Evolutionary conservation across 2,113 vertebrate genomes (phyloP).

Genomic region (Charina bottae): DNA sequence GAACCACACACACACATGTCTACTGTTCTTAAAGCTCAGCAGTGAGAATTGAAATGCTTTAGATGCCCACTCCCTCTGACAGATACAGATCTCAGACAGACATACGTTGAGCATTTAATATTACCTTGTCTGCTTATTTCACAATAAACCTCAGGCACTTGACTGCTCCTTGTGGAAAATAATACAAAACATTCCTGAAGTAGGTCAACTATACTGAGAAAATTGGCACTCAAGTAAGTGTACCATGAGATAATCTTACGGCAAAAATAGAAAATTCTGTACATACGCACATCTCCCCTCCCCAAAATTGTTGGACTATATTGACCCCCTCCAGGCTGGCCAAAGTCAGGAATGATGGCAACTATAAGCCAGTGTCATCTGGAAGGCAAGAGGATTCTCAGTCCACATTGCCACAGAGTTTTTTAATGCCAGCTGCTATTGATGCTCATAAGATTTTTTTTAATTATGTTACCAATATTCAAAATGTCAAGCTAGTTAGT

Average conservation of each 20-base stretch:
- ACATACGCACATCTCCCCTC: background rate
- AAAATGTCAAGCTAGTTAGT: background rate
- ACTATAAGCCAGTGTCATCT: background rate
- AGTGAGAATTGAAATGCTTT: fast-evolving
- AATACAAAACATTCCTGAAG: background rate
- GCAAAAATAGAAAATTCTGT: background rate
- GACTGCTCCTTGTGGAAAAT: background rate
- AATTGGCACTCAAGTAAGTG: background rate
- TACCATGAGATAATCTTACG: background rate
- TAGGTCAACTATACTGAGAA: no score
- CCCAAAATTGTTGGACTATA: background rate
- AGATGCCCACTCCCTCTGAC: background rate
- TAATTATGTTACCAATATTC: background rate
- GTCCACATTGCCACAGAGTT: background rate
- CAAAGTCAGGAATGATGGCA: background rate
- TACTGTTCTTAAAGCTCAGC: background rate
- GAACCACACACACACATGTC: conserved; percentile 1
- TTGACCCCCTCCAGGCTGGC: no score
- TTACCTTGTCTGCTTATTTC: background rate
- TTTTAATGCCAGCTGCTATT: background rate
- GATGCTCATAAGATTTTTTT: background rate
- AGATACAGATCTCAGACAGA: background rate
- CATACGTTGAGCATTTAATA: background rate
- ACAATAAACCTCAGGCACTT: background rate
- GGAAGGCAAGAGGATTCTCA: background rate